Evolutionary conservation across 2,797 vertebrate genomes (phyloP).

Genomic region (Phoeniculus purpureus): DNA sequence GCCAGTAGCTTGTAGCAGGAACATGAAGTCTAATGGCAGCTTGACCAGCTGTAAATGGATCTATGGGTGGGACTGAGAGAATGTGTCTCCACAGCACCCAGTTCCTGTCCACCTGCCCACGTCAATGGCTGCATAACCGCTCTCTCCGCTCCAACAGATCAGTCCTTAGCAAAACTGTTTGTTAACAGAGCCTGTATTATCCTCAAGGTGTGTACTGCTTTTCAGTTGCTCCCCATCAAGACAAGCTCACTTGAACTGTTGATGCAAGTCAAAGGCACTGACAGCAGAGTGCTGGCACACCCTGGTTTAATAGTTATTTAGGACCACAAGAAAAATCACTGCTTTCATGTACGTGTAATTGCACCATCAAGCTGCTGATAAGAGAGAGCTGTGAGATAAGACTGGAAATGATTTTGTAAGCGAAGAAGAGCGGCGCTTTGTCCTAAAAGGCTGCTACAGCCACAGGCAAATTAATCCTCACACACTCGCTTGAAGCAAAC

Average conservation of each 20-base stretch:
- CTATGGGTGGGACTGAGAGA: neutral
- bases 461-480: conserved; percentile 2
- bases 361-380: neutral
- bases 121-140: neutral
- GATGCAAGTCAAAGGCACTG: neutral
- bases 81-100: neutral
- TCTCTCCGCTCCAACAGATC: neutral
- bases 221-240: neutral
- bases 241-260: neutral
- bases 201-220: neutral
- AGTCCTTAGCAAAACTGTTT: neutral
- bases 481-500: neutral
- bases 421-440: neutral
- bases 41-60: neutral
- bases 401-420: neutral
- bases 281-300: neutral
- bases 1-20: neutral
- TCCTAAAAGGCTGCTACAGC: neutral
- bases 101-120: neutral
- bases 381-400: neutral
- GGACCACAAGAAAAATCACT: neutral
- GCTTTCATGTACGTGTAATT: neutral
- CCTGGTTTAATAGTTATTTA: neutral
- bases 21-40: neutral
- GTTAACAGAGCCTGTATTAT: neutral